phyloP scores from a whole-genome alignment of 2,113 vertebrate species.

The Phrynosoma platyrhinos region DNA sequence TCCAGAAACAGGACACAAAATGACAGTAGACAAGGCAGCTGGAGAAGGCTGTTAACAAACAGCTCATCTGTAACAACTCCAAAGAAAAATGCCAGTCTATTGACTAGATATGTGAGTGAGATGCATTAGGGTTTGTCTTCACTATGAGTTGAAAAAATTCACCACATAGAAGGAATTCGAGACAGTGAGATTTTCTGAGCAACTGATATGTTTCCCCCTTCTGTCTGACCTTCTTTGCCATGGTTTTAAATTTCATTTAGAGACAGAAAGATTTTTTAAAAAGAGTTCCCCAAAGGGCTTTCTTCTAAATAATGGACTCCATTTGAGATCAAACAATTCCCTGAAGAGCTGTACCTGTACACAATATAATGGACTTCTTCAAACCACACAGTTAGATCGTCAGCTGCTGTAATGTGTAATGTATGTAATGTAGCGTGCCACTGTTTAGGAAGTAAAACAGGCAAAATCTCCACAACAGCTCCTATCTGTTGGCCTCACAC shows the following conservation, averaged over 20 bases:
- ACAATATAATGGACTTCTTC: slow-evolving; percentile 62
- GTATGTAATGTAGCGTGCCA: slow-evolving; percentile 49
- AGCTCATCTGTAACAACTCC: background rate
- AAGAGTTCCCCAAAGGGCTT: slow-evolving; percentile 26
- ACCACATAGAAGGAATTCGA: slow-evolving; percentile 28
- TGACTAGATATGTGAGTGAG: background rate
- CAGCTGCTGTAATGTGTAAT: slow-evolving; percentile 25
- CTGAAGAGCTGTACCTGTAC: slow-evolving; percentile 45
- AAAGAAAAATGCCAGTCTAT: background rate
- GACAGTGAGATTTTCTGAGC: slow-evolving; percentile 49
- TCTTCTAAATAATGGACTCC: slow-evolving; percentile 47
- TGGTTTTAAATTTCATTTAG: slow-evolving; percentile 41
- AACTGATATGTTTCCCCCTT: slow-evolving; percentile 44
- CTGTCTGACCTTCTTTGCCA: slow-evolving; percentile 59
- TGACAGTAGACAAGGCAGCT: slow-evolving; percentile 1
- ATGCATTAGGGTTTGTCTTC: slow-evolving; percentile 9
- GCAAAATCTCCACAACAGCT: slow-evolving; percentile 53
- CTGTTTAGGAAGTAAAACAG: slow-evolving; percentile 58
- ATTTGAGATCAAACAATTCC: slow-evolving; percentile 66
- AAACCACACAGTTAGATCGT: slow-evolving; percentile 30
- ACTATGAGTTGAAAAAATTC: slow-evolving; percentile 56
- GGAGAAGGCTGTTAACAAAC: background rate
- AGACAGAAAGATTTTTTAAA: background rate
- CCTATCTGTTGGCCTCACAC: slow-evolving; percentile 61
- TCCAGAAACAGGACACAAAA: background rate